Conservation (phyloP, 2,113 vertebrate genomes). For the Ranitomeya variabilis region DNA sequence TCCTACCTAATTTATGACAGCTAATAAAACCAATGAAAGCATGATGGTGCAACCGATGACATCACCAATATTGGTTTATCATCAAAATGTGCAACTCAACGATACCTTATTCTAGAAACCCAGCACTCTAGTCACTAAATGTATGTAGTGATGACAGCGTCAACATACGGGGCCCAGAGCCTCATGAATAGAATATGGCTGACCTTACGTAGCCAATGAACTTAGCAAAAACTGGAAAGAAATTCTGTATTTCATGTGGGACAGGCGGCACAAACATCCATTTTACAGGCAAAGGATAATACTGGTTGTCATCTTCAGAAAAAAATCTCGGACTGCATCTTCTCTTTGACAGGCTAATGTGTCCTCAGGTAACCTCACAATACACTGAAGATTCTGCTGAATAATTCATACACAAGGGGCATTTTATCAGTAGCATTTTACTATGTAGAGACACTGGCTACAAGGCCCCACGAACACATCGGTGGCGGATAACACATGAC, state of each 20-base stretch:
- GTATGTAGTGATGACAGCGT: neutral
- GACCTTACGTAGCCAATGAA: neutral
- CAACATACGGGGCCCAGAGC: neutral
- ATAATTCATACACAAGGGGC: slow-evolving; percentile 36
- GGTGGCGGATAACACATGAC: neutral
- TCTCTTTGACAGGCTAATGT: slow-evolving; percentile 13
- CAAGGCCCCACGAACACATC: neutral
- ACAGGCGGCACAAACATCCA: neutral
- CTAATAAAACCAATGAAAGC: no score
- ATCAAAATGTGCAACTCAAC: no score
- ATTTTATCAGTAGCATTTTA: slow-evolving; percentile 22
- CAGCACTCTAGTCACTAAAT: neutral
- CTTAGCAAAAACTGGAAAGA: neutral
- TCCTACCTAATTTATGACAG: no score
- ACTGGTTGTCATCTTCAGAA: slow-evolving; percentile 3
- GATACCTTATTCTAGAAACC: no score
- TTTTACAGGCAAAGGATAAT: neutral
- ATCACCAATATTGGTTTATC: no score
- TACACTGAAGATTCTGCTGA: slow-evolving; percentile 1
- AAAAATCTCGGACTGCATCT: neutral
- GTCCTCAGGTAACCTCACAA: slow-evolving; percentile 42
- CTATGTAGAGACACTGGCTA: neutral
- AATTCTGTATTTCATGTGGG: neutral
- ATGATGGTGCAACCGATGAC: no score
- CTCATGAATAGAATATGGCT: neutral